Evolutionary conservation across 2,888 invertebrate genomes (phyloP).

Genomic region (Lordiphosa fenestrarum): DNA sequence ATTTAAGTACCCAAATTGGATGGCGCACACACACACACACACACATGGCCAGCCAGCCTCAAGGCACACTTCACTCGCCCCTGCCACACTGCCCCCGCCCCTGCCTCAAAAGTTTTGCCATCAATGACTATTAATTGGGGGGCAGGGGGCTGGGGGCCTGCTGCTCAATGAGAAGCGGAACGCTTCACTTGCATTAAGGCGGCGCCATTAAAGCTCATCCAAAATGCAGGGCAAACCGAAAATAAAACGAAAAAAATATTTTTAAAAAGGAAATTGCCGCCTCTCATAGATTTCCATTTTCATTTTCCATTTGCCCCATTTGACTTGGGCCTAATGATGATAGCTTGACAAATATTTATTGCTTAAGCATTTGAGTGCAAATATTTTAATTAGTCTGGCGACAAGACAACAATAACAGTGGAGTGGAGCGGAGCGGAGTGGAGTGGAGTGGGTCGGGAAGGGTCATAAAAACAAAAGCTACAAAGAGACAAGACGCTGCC

Average conservation of each 20-base stretch:
- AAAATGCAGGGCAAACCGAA: conserved; percentile 56
- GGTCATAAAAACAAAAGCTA: conserved; percentile 9
- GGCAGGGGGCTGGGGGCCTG: conserved; percentile 10
- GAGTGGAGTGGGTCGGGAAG: not conserved
- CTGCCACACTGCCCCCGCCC: conserved; percentile 31
- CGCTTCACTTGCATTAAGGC: conserved; percentile 63
- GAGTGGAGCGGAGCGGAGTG: too few species aligned
- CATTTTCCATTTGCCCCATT: conserved; percentile 34
- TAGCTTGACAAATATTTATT: conserved; percentile 73
- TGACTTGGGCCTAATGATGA: conserved; percentile 54
- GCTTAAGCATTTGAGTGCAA: conserved; percentile 75
- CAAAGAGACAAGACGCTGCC: conserved; percentile 19
- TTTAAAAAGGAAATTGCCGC: conserved; percentile 22
- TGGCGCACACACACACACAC: not conserved
- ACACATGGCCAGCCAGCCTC: conserved; percentile 27
- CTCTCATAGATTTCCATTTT: conserved; percentile 59
- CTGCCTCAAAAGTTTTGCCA: conserved; percentile 53
- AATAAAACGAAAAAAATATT: not conserved
- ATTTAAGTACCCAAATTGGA: conserved; percentile 31
- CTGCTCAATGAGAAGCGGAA: conserved; percentile 28
- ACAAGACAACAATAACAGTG: conserved; percentile 40
- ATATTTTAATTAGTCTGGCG: conserved; percentile 73
- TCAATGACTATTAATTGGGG: conserved; percentile 70
- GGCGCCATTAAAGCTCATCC: conserved; percentile 71
- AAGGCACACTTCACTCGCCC: conserved; percentile 13